phyloP scores from a whole-genome alignment of 2,113 vertebrate genomes.

The Clarias gariepinus region DNA sequence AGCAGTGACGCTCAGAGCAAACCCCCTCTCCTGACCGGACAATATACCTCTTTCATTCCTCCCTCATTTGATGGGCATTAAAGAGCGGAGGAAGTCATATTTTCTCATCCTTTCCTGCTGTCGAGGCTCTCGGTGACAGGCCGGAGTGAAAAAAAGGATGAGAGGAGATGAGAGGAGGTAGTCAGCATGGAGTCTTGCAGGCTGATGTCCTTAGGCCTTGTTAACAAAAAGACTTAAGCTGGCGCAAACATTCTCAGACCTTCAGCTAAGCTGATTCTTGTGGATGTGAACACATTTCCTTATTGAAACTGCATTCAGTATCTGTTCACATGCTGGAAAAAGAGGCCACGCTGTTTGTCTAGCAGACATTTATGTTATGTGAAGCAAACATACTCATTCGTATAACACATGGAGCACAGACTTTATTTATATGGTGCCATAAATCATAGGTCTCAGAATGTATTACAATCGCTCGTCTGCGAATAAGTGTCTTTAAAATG shows the following conservation, averaged over 20 bases:
- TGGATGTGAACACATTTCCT: not conserved
- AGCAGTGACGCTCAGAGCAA: slow-evolving; percentile 74
- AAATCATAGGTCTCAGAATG: slow-evolving; percentile 13
- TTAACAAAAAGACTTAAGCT: slow-evolving; percentile 30
- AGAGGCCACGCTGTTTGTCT: not conserved
- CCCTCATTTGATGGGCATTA: slow-evolving; percentile 83
- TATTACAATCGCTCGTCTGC: slow-evolving; percentile 17
- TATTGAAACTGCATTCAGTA: not conserved
- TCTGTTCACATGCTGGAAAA: slow-evolving; percentile 10
- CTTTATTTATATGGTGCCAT: slow-evolving; percentile 25
- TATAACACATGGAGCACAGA: not conserved
- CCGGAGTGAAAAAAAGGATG: slow-evolving; percentile 45
- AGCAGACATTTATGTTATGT: not conserved
- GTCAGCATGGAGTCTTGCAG: slow-evolving; percentile 33
- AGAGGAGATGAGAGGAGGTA: slow-evolving; percentile 50
- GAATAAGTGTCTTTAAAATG: slow-evolving; percentile 33
- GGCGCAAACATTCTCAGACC: slow-evolving; percentile 7
- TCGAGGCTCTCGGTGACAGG: slow-evolving; percentile 57
- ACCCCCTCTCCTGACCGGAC: slow-evolving; percentile 81
- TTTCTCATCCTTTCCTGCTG: slow-evolving; percentile 66
- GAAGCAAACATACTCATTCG: not conserved
- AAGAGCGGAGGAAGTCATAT: slow-evolving; percentile 85
- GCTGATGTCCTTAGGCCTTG: slow-evolving; percentile 4
- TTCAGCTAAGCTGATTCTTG: not conserved
- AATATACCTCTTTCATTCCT: slow-evolving; percentile 86